Percentiles rank a stretch among this genome's conserved stretches.
Conservation (phyloP, 2,888 invertebrate species). For the Chorisops tibialis region DNA sequence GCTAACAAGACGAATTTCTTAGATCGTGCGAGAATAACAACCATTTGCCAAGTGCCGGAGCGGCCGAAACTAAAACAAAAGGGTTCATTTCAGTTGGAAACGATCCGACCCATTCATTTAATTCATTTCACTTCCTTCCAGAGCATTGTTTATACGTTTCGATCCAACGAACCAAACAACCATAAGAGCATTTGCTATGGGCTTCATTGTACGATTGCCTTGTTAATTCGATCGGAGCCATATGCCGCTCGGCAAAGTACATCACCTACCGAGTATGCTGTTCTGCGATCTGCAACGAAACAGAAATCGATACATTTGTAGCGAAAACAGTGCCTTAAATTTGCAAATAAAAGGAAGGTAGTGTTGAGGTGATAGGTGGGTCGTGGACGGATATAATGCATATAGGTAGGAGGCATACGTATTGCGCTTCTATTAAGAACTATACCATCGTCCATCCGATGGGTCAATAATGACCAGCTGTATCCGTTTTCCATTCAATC, state of each 20-base stretch:
- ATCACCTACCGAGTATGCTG: not conserved
- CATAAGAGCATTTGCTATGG: not conserved
- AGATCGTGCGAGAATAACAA: too few species aligned
- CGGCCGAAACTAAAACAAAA: too few species aligned
- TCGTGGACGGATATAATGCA: not conserved
- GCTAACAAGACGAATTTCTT: too few species aligned
- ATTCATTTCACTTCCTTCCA: conserved; percentile 3
- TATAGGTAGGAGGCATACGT: not conserved
- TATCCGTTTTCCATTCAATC: conserved; percentile 22
- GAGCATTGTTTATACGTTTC: not conserved
- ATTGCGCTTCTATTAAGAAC: not conserved
- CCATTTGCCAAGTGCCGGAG: too few species aligned
- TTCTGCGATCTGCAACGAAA: not conserved
- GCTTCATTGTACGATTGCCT: not conserved
- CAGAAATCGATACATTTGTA: conserved; percentile 12
- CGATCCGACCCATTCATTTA: too few species aligned
- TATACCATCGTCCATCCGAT: conserved; percentile 2
- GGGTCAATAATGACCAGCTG: conserved; percentile 20
- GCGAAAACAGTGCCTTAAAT: conserved; percentile 1
- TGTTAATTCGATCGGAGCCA: conserved; percentile 1
- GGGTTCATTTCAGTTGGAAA: too few species aligned
- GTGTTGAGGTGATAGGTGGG: too few species aligned
- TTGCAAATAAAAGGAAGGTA: conserved; percentile 1
- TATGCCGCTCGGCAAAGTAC: not conserved
- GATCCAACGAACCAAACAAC: conserved; percentile 4